Base-by-base conservation (phyloP, 1,140 invertebrate genomes). In the Prorops nasuta region DNA sequence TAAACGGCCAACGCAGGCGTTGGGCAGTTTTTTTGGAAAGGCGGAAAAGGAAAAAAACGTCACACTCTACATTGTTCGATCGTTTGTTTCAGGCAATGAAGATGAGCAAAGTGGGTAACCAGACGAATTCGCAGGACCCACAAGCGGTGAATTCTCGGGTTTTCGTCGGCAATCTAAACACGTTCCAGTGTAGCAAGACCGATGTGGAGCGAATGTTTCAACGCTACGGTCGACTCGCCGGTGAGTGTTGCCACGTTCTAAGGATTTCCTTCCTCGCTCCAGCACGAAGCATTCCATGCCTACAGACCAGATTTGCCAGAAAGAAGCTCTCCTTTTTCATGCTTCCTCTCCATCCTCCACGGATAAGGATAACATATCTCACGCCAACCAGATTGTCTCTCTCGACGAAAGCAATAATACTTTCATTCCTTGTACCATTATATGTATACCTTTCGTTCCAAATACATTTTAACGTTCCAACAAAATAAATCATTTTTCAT, bases 111-210 rank as follows among this genome's bases (percentile, higher is more conserved):
- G 86, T 91, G 57, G 89, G 89, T 58, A 92, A 91, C 78, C 88
- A 91, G 72, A 92, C 90, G 60, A 91, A 90, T 78, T 89, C 87
- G 50, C 89, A 90, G 74, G 90, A 93, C 80, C 91, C 90, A 51
- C 86, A 90, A 65, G 89, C 90, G 31, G 87, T 92, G 60, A 91
- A 92, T 75, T 92, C 89, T 56, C 82, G 91, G 43, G 86, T 93
- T 52, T 94, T 94, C 78, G 90, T 94, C 43, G 91, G 91, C 54
- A 93, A 93, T 79, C 81, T 94, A 63, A 94, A 94, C 80, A 94
- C 91, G 62, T 90, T 92, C 79, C 88, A 90, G 69, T 88, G 91
- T 67, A 89, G 84, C 63, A 93, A 93, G 79, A 91, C 90, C 55
- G 90, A 92, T 77, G 88, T 94, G 38, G 90, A 92, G 68, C 80